Evolutionary conservation across 2,888 invertebrate genomes (phyloP), one percentile per base, ranked within the genome.

Genomic region (Meloe dianella): DNA sequence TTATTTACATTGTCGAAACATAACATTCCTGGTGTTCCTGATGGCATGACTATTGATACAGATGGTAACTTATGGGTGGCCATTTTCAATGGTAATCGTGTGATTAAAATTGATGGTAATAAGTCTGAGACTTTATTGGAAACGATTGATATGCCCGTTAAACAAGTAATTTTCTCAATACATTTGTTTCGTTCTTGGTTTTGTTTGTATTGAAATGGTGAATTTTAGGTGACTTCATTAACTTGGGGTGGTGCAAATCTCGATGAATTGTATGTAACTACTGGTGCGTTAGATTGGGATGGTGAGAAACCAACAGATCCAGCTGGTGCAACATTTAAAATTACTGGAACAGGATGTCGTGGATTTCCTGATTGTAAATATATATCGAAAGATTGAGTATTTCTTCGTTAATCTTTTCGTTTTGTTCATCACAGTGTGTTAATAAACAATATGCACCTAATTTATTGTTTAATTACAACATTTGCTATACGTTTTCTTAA

Each of bases 61-160:
- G 89, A 92, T 70, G 93, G 91, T 9, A 91, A 91, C 80, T 85
- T 94, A 12, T 94, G 93, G 91, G 87, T 94, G 41, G 92, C 92
- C 61, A 89, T 90, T 78, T 93, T 90, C 78, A 88, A 88, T 70
- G 92, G 89, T 1, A 86, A 87, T n/a, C 87, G 88, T 78, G 85
- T 91, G 57, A 74, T 82, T 17, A 78, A 88, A 78, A 83, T 90
- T 29, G 87, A 89, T 77, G 88, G 89, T 0, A 77, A 75, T 1
- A 80, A 83, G 65, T 71, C 29, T 85, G 89, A 54, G 65, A 85
- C 86, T 69, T 80, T 91, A 0, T 83, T 92, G 3, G 84, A 88
- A 69, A 85, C 85, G 69, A 83, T 93, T 8, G 81, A 85, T 10
- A 84, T 91, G 60, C 92, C 93, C 0, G 87, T 88, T 17, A 87